A percentile compares a stretch with the other conserved stretches of the same genome.
phyloP scores from a whole-genome alignment of 1,140 invertebrate genomes.

The Trachymyrmex cornetzi region DNA sequence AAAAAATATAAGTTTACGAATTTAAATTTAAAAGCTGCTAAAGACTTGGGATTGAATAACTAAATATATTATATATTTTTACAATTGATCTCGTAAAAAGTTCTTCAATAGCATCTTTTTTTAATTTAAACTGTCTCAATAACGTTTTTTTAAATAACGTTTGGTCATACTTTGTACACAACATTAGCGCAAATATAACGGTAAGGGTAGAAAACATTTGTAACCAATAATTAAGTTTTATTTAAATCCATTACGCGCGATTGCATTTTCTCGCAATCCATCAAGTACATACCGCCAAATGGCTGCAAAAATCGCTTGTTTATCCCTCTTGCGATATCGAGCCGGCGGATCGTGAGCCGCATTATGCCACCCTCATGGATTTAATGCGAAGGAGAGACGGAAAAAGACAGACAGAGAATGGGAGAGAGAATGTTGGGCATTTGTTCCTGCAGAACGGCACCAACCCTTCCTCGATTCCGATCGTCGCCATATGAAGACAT shows the following conservation, averaged over 20 bases:
- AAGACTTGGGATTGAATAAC: neutral
- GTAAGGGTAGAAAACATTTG: neutral
- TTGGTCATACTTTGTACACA: neutral
- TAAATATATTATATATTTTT: neutral
- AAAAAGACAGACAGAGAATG: neutral
- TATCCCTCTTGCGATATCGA: conserved; percentile 52
- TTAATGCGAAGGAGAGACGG: conserved; percentile 18
- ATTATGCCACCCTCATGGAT: conserved; percentile 52
- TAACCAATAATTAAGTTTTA: conserved; percentile 30
- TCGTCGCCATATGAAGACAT: conserved; percentile 82
- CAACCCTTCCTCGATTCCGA: conserved; percentile 77
- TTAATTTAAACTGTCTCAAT: neutral
- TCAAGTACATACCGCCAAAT: conserved; percentile 41
- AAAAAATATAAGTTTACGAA: neutral
- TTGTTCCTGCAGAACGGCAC: conserved; percentile 33
- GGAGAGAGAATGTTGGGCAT: conserved; percentile 33
- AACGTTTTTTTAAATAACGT: neutral
- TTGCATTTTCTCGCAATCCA: conserved; percentile 47
- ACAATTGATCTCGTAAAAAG: neutral
- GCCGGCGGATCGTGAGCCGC: conserved; percentile 34
- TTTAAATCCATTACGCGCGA: conserved; percentile 23
- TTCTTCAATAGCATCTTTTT: neutral
- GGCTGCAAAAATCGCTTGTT: conserved; percentile 53
- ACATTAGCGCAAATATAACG: neutral
- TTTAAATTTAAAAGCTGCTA: neutral